Percentiles rank a stretch among this genome's conserved stretches.
Conservation (phyloP, 2,113 vertebrate genomes). For the Ahaetulla prasina region DNA sequence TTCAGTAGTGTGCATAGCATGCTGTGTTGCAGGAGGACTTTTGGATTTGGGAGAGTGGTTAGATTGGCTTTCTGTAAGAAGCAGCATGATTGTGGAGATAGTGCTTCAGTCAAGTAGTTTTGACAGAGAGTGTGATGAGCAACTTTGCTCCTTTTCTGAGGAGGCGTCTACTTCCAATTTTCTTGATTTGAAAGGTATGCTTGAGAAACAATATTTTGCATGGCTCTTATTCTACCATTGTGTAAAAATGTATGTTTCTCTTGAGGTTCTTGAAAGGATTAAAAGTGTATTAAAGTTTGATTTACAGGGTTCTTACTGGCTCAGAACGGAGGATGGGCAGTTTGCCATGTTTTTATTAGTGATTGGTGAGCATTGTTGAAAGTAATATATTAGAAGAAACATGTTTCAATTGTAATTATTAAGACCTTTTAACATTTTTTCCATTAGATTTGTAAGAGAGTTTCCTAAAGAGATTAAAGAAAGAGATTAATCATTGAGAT, state of each 20-base stretch:
- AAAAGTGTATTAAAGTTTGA: background rate
- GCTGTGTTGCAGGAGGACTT: slow-evolving; percentile 13
- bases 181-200: slow-evolving; percentile 58
- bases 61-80: slow-evolving; percentile 15
- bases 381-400: background rate
- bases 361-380: background rate
- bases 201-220: background rate
- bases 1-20: slow-evolving; percentile 18
- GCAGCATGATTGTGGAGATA: slow-evolving; percentile 76
- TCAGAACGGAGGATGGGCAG: background rate
- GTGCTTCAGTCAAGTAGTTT: slow-evolving; percentile 77
- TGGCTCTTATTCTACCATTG: background rate
- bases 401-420: background rate
- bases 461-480: background rate
- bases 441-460: background rate
- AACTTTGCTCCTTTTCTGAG: slow-evolving; percentile 61
- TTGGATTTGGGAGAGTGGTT: slow-evolving; percentile 11
- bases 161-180: slow-evolving; percentile 37
- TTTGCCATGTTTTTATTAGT: background rate
- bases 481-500: background rate
- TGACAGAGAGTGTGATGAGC: slow-evolving; percentile 69
- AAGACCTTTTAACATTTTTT: background rate
- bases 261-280: accelerated
- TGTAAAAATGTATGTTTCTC: background rate
- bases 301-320: background rate